These are phyloP conservation scores for Tanypteryx hageni DNA, from an alignment of 2,888 invertebrate genomes.

Conservation along the genomic window DNA sequence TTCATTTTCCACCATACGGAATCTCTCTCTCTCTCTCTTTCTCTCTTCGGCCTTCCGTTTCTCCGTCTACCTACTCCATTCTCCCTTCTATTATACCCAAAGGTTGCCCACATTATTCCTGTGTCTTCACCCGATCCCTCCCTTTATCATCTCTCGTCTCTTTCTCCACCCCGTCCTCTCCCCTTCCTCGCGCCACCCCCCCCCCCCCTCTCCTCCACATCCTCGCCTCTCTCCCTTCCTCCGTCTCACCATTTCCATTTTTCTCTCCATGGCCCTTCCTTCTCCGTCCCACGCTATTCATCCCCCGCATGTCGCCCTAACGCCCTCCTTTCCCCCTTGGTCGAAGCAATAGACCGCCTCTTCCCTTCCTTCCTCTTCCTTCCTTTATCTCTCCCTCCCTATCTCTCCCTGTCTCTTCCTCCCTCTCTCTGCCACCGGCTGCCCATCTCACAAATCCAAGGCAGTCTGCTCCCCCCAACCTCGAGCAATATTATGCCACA, in stretches of 20 bases:
- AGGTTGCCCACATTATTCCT: not conserved
- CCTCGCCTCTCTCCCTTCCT: not conserved
- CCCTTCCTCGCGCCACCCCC: not conserved
- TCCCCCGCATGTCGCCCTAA: not conserved
- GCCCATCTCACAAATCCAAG: constrained; percentile 21
- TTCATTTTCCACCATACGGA: too few relatives aligned
- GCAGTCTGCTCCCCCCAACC: not conserved
- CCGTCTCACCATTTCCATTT: not conserved
- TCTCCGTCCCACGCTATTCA: not conserved
- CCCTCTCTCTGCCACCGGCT: not conserved
- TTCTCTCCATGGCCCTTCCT: not conserved
- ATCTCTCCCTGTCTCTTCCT: not conserved
- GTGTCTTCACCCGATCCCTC: not conserved
- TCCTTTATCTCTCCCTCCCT: not conserved
- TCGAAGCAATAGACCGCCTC: not conserved
- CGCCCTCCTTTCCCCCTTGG: not conserved
- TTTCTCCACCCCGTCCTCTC: not conserved
- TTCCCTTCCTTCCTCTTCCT: not conserved
- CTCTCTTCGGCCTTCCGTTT: not conserved
- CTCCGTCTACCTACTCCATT: not conserved
- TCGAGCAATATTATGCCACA: constrained; percentile 22
- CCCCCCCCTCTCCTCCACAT: not conserved
- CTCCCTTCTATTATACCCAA: not conserved
- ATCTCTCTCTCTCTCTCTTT: not conserved
- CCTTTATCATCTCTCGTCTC: not conserved